These are phyloP conservation scores for Escarpia spicata DNA, from an alignment of 2,888 invertebrate species.

Conservation along the genomic window DNA sequence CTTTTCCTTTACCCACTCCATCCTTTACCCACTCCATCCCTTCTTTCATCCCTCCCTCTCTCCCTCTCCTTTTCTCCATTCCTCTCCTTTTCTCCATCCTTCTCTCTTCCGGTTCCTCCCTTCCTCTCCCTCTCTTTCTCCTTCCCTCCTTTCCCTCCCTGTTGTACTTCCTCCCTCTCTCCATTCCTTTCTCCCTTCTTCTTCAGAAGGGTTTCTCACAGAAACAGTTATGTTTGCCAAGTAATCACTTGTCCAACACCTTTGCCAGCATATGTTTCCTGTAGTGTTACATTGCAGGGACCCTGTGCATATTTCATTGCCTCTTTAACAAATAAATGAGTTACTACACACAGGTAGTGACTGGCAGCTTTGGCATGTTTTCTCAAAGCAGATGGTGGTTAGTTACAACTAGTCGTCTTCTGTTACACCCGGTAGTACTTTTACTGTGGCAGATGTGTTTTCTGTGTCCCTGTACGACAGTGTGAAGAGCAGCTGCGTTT, in stretches of 20 bases:
- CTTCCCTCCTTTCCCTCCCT: too few relatives aligned
- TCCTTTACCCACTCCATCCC: too few relatives aligned
- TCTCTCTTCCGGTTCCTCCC: not conserved
- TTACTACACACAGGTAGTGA: not conserved
- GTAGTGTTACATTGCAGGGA: not conserved
- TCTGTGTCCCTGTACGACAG: not conserved
- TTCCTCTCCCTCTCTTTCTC: not conserved
- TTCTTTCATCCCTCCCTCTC: too few relatives aligned
- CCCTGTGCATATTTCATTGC: not conserved
- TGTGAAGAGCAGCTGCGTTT: not conserved
- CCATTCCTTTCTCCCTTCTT: too few relatives aligned
- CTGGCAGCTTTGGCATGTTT: not conserved
- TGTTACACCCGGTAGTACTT: not conserved
- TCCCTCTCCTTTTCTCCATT: too few relatives aligned
- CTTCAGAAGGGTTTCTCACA: too few relatives aligned
- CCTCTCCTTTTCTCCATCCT: not conserved
- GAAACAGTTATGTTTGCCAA: too few relatives aligned
- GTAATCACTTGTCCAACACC: too few relatives aligned
- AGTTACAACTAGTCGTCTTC: not conserved
- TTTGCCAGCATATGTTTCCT: not conserved
- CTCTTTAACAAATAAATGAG: not conserved
- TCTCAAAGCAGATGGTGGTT: not conserved
- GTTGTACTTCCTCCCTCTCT: too few relatives aligned
- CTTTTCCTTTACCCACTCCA: too few relatives aligned
- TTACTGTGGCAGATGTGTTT: not conserved